Percentiles rank a stretch among this genome's conserved stretches.
Evolutionary conservation across 2,113 vertebrate genomes (phyloP).

Genomic region (Salvator merianae): DNA sequence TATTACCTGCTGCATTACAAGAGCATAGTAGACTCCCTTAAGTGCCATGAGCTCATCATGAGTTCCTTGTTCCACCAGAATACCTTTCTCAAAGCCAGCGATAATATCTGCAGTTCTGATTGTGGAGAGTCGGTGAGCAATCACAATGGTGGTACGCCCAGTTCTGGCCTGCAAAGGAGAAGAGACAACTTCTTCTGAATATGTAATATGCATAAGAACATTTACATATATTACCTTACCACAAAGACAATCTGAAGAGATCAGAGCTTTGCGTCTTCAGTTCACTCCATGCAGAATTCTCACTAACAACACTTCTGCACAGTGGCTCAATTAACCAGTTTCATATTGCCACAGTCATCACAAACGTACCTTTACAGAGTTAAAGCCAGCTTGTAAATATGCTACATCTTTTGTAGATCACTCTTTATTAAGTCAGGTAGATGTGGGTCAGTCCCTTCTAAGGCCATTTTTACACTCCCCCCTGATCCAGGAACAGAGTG

Average conservation of each 20-base stretch:
- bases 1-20: constrained; percentile 79
- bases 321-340: too few relatives aligned
- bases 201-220: background rate
- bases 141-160: constrained; percentile 80
- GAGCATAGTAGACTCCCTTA: constrained; percentile 77
- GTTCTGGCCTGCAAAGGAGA: constrained; percentile 68
- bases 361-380: too few relatives aligned
- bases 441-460: too few relatives aligned
- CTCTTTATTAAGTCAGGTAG: too few relatives aligned
- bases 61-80: constrained; percentile 74
- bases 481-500: too few relatives aligned
- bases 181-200: background rate
- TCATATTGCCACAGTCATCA: too few relatives aligned
- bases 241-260: background rate
- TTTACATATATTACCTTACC: too few relatives aligned
- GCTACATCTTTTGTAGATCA: too few relatives aligned
- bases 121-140: constrained; percentile 80
- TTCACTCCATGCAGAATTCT: background rate
- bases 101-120: constrained; percentile 78
- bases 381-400: too few relatives aligned
- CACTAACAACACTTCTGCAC: too few relatives aligned
- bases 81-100: constrained; percentile 73
- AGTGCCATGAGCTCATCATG: constrained; percentile 77
- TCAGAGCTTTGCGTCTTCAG: background rate
- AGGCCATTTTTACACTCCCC: too few relatives aligned